A percentile compares a stretch with the other conserved stretches of the same genome.
phyloP scores from a whole-genome alignment of 92 coral and sea anemone genomes.

The Phenganax stokvisi region DNA sequence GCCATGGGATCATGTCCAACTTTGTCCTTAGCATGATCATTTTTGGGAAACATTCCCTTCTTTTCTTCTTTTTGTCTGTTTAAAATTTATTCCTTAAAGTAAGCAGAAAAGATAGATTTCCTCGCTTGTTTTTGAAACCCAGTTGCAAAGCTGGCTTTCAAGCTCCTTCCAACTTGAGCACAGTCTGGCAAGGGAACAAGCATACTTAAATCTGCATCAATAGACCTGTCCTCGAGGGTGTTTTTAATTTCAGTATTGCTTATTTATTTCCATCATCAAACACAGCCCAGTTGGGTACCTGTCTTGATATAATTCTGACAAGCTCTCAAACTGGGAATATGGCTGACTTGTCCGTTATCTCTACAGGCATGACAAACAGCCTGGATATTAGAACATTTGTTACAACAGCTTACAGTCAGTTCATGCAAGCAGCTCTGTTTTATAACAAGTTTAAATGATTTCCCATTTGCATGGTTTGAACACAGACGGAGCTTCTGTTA shows the following conservation, averaged over 20 bases:
- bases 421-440: no score
- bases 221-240: conserved; percentile 5
- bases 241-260: conserved; percentile 28
- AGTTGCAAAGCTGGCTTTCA: conserved; percentile 26
- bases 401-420: not conserved
- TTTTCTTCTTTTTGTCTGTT: not conserved
- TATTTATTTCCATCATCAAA: conserved; percentile 32
- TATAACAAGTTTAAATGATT: no score
- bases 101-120: conserved; percentile 26
- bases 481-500: conserved; percentile 1
- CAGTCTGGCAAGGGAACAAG: conserved; percentile 42
- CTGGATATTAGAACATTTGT: not conserved
- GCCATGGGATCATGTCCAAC: conserved; percentile 40
- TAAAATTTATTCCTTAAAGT: conserved; percentile 23
- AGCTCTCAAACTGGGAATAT: conserved; percentile 27
- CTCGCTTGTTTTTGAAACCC: conserved; percentile 30
- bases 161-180: conserved; percentile 32
- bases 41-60: conserved; percentile 28
- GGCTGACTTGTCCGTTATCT: conserved; percentile 30
- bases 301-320: conserved; percentile 16
- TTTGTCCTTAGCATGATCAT: conserved; percentile 37
- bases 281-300: not conserved
- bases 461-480: conserved; percentile 32
- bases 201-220: conserved; percentile 13
- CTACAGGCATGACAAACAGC: conserved; percentile 11